Base-by-base conservation (phyloP, 2,888 invertebrate genomes). In the Criorhina ranunculi region DNA sequence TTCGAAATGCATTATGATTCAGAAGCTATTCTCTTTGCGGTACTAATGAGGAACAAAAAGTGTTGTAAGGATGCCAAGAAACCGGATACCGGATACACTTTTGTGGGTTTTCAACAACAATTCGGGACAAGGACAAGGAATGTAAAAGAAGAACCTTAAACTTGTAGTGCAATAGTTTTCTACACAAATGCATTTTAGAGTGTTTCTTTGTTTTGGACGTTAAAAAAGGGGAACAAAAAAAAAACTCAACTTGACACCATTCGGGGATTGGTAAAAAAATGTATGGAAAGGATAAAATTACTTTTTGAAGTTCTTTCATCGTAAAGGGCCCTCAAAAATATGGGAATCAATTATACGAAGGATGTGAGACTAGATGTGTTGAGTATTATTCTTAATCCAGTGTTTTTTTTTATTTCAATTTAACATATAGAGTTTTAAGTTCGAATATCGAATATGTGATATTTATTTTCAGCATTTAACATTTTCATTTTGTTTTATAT, bases 281-380 rank as follows among this genome's bases (percentile, higher is more conserved):
- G 19, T 46, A 11, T 19, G 67, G 15, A 49, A 46, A 9, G 72
- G 49, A 7, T 67, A 37, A 72, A 66, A 59, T 62, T 37, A 62
- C 24, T 88, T 90, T 90, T 88, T 5, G 9, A 62, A 64, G 55
- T 44, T 8, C 19, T 49, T 55, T 62, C 40, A 59, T 37, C 51
- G 7, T 31, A 42, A 59, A 77, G 33, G 53, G 60, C 46, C 37
- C 19, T 24, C 29, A 24, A 55, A 59, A 15, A 51, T 49, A 67
- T 51, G 82, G 72, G 72, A 78, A 82, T 82, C 78, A 82, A 78
- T 78, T 78, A 73, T 44, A 51, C 59, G 33, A 66, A 40, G 59
- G 66, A 72, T 60, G 78, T 78, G 59, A 62, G 19, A 70, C 31
- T 44, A 44, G 55, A 40, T 73, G 15, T 24, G 24, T 4, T 1